Evolutionary conservation across 2,113 vertebrate genomes (phyloP).

Genomic region (Genyomyrus donnyi): DNA sequence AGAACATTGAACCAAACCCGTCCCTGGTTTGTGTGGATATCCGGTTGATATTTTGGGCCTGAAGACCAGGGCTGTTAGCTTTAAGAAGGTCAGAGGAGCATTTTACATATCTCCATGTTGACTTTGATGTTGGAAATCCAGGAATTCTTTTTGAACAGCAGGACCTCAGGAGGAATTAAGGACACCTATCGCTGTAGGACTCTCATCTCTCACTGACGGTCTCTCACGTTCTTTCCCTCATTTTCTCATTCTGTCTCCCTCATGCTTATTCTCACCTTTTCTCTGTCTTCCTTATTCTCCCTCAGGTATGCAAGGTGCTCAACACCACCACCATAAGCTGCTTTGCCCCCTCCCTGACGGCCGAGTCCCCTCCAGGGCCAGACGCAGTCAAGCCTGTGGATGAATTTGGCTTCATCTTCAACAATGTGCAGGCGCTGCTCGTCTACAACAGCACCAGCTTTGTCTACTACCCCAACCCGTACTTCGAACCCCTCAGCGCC

Average conservation of each 20-base stretch:
- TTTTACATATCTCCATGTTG: neutral
- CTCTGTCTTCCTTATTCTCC: neutral
- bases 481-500: slow-evolving; percentile 83
- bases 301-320: slow-evolving; percentile 80
- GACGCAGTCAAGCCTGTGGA: slow-evolving; percentile 84
- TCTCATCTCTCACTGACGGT: neutral
- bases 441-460: slow-evolving; percentile 96
- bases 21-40: neutral
- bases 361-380: slow-evolving; percentile 72
- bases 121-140: neutral
- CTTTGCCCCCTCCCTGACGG: slow-evolving; percentile 74
- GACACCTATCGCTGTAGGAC: neutral
- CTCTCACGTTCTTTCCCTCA: neutral
- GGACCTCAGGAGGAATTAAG: neutral
- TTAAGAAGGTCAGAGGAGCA: neutral
- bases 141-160: too few relatives aligned
- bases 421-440: slow-evolving; percentile 88
- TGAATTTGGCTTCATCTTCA: slow-evolving; percentile 94
- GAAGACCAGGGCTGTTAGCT: neutral
- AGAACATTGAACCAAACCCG: neutral
- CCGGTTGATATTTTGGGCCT: neutral
- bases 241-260: neutral
- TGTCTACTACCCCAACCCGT: slow-evolving; percentile 91
- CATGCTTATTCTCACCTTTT: neutral
- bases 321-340: slow-evolving; percentile 84